Conservation (phyloP, 2,113 vertebrate genomes). For the Carlito syrichta region DNA sequence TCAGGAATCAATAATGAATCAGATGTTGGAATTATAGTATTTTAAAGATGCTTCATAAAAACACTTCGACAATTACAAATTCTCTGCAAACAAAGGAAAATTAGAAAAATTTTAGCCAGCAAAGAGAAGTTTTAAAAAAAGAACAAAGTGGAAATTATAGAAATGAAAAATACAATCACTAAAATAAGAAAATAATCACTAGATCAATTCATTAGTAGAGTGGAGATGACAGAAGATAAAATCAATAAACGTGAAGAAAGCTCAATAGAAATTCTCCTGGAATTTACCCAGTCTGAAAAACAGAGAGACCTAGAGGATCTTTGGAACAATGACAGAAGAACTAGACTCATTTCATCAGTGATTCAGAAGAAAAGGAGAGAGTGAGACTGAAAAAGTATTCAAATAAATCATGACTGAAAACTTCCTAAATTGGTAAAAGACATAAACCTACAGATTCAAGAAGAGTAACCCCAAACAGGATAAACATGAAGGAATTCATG, state of each 20-base stretch:
- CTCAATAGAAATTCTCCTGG: not conserved
- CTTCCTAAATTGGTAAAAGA: not conserved
- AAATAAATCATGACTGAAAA: not conserved
- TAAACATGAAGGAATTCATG: not conserved
- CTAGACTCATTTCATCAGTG: not conserved
- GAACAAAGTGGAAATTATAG: not conserved
- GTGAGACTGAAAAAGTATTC: not conserved
- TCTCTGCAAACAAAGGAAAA: constrained; percentile 16
- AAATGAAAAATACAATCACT: not conserved
- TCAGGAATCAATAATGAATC: not conserved
- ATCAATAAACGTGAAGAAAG: not conserved
- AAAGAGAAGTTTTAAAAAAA: not conserved
- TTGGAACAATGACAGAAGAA: not conserved
- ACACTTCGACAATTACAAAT: not conserved
- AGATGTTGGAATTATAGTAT: not conserved
- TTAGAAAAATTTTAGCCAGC: not conserved
- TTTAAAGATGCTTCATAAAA: not conserved
- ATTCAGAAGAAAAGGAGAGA: not conserved
- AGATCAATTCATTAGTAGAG: not conserved
- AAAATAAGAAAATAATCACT: not conserved
- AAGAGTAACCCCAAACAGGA: not conserved
- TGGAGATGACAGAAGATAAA: not conserved
- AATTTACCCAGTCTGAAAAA: not conserved
- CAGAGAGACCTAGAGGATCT: not conserved
- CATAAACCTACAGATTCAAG: not conserved